These are phyloP conservation scores for Rhynchophorus ferrugineus DNA, from an alignment of 1,140 invertebrate species.

Conservation along the genomic window DNA sequence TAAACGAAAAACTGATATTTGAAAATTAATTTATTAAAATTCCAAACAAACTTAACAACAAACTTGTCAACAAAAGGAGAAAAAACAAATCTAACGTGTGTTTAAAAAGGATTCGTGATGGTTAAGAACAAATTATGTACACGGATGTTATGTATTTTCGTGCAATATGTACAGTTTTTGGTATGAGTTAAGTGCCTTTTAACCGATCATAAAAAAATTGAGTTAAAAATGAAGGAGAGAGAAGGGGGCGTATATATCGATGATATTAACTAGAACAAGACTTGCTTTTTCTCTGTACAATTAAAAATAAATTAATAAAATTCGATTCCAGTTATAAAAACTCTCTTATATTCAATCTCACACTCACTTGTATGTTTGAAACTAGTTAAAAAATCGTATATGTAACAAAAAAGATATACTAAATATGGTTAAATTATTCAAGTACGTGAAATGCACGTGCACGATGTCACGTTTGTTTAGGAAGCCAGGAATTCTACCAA, in stretches of 20 bases:
- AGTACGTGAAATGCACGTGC: no score
- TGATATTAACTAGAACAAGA: slow-evolving; percentile 2
- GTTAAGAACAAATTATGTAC: slow-evolving; percentile 1
- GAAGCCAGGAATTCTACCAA: no score
- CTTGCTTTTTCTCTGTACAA: slow-evolving; percentile 14
- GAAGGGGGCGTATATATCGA: neutral
- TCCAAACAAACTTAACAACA: slow-evolving; percentile 27
- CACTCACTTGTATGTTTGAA: slow-evolving; percentile 14
- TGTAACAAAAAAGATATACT: no score
- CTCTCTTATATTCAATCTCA: slow-evolving; percentile 13
- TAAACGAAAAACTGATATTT: slow-evolving; percentile 9
- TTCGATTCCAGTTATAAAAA: slow-evolving; percentile 11
- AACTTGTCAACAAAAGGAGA: slow-evolving; percentile 15
- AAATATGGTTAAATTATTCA: no score
- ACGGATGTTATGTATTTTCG: neutral
- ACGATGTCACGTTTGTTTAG: no score
- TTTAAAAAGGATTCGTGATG: neutral
- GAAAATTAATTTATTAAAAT: slow-evolving; percentile 22
- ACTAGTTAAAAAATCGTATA: no score
- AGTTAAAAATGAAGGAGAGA: neutral
- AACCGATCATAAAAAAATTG: no score
- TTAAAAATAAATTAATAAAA: neutral
- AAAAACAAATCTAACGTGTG: slow-evolving; percentile 19
- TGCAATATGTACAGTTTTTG: no score
- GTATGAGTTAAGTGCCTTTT: no score